Evolutionary conservation across 2,113 vertebrate genomes (phyloP), one percentile per base, ranked within the genome.

Genomic region (Podiceps cristatus): DNA sequence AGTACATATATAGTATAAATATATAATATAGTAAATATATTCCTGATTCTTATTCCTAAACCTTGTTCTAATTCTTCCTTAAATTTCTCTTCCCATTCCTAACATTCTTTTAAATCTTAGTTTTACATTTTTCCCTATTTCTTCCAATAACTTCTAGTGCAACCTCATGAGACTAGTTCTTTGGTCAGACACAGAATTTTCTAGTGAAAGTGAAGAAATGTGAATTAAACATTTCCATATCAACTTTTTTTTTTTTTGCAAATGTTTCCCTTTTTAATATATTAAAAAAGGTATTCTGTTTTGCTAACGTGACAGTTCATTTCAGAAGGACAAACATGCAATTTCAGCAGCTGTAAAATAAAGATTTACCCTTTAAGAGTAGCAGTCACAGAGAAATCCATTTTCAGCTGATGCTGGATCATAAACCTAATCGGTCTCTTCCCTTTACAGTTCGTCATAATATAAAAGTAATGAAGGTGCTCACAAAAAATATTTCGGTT

Each of bases 181-280:
- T 84, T 5, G 87, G 49, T 71, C 20, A 58, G 2, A 40, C 31
- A 60, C 9, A 62, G 28, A 80, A 44, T 53, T 85, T 40, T 77
- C 23, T 16, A 67, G 3, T 27, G 9, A 55, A 87, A 90, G 53
- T 5, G 27, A 1, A 11, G 14, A 90, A 82, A 90, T 3, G 3
- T 0, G 3, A 87, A 31, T 31, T 44, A 86, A 94, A 64, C 15
- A 58, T 24, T 76, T 74, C 31, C 18, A 5, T 25, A 72, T 24
- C n/a, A 40, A 31, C 4, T 9, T 2, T n/a, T 29, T 66, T 45
- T 29, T 66, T 45, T 76, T 31, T 7, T 3, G 0, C 5, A 55
- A 25, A 37, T 2, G 1, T 15, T 62, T 76, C 25, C n/a, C 18
- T 47, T 75, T 64, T 44, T 23, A 52, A 58, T 23, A 25, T 11